A percentile compares a stretch with the other conserved stretches of the same genome.
These are phyloP conservation scores for Rhinoptilus africanus DNA, from an alignment of 2,113 vertebrate species.

Conservation along the genomic window DNA sequence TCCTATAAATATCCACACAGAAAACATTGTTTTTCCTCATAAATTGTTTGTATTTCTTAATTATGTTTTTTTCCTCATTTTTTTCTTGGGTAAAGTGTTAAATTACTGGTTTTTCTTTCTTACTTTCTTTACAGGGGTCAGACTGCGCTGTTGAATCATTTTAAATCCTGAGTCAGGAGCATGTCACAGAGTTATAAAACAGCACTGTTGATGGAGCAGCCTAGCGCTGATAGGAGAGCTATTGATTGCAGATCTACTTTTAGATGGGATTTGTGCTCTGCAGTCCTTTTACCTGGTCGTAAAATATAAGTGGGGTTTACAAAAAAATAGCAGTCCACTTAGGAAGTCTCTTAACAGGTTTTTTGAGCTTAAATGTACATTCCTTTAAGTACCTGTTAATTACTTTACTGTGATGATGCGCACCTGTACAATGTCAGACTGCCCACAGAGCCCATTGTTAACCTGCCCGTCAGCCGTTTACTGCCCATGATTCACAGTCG, in stretches of 20 bases:
- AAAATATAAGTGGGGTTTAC: conserved; percentile 57
- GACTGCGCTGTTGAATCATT: background rate
- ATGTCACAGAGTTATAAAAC: conserved; percentile 43
- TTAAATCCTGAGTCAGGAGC: conserved; percentile 35
- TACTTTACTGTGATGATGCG: conserved; percentile 65
- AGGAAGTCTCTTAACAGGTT: conserved; percentile 72
- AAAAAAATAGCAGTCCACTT: conserved; percentile 55
- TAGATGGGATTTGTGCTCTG: conserved; percentile 60
- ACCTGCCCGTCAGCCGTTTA: conserved; percentile 44
- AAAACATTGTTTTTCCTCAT: background rate
- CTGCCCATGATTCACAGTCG: conserved; percentile 60
- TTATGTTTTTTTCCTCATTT: background rate
- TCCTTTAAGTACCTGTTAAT: conserved; percentile 72
- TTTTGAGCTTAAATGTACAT: conserved; percentile 67
- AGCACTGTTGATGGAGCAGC: conserved; percentile 14
- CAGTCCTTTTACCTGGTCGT: conserved; percentile 53
- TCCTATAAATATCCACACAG: background rate
- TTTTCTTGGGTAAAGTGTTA: background rate
- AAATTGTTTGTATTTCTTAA: background rate
- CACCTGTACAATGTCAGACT: conserved; percentile 69
- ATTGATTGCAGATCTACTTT: conserved; percentile 61
- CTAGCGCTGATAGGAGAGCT: conserved; percentile 19
- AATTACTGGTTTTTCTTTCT: background rate
- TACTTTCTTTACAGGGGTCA: conserved; percentile 19
- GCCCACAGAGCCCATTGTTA: conserved; percentile 62